phyloP scores from a whole-genome alignment of 2,113 vertebrate genomes.

The Mixornis gularis region DNA sequence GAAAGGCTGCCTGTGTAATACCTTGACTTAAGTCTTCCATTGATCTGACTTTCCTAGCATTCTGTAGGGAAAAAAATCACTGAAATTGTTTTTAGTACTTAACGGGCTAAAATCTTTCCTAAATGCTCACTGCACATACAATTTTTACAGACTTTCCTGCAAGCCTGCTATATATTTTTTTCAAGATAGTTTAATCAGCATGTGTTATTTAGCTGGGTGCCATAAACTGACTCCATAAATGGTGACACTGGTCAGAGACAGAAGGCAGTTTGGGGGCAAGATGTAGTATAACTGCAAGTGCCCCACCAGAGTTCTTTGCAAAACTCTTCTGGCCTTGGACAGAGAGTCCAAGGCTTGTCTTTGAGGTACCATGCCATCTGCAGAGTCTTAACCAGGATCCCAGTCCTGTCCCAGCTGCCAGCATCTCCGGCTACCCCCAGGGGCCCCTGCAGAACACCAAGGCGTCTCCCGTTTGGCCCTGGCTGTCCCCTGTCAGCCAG shows the following conservation, averaged over 20 bases:
- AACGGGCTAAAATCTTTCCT: background rate
- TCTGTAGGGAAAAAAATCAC: background rate
- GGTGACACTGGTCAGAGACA: background rate
- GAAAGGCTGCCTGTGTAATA: background rate
- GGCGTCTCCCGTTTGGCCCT: too few relatives aligned
- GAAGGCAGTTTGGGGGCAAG: background rate
- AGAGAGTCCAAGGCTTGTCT: background rate
- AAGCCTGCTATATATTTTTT: background rate
- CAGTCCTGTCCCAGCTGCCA: fast-evolving
- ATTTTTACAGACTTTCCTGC: background rate
- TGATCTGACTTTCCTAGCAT: background rate
- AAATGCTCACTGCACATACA: background rate
- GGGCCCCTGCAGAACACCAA: fast-evolving
- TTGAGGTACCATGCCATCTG: fast-evolving
- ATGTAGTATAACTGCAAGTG: fast-evolving
- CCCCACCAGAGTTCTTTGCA: fast-evolving
- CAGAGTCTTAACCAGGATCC: background rate
- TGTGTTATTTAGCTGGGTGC: fast-evolving
- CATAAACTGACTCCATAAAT: background rate
- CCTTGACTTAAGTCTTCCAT: background rate
- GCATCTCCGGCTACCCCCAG: fast-evolving
- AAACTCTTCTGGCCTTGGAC: background rate
- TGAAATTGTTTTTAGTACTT: background rate
- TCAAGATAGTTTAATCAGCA: background rate
- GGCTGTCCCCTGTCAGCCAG: background rate